Base-by-base conservation (phyloP, 2,113 vertebrate genomes). In the Paracanthobrama guichenoti region DNA sequence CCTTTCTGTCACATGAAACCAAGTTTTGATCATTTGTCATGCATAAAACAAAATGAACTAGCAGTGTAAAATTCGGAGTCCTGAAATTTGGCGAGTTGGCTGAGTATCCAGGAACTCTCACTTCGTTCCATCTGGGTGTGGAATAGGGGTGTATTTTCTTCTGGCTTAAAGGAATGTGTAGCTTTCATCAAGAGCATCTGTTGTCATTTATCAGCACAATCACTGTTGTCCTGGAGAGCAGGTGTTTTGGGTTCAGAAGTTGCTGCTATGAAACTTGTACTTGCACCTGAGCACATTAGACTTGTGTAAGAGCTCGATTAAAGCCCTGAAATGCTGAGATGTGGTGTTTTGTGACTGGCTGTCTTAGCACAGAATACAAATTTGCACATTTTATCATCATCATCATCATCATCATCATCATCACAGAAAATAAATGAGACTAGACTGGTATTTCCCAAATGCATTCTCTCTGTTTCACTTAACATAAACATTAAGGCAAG, bases 231-330 rank as follows among this genome's bases (percentile, higher is more conserved):
- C 46, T 57, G 94, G 92, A 96, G 76, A 86, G 89, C 73, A 74
- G 46, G 69, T 89, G 85, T 88, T 81, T 87, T 62, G 79, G 84
- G 79, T 72, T 85, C 84, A 79, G 67, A 62, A 87, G 85, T 74
- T 69, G 79, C 73, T 72, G 86, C 90, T 81, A 86, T 88, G 82
- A 88, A 87, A 90, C 82, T 95, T 95, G 95, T 96, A 95, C 95
- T 94, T 92, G 94, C 93, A 95, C 95, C 96, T 94, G 94, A 95
- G 94, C 94, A 95, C 95, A 96, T 81, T 94, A 94, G 91, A 95
- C 96, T 96, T 96, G 94, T 97, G 96, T 97, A 97, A 97, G 96
- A 94, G 44, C 55, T 67, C 1, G 31, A 81, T 81, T 69, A 81
- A 81, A 81, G 62, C 62, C 28, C 64, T 81, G 46, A 81, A 81